Percentiles rank a stretch among this genome's conserved stretches.
Conservation (phyloP, 2,113 vertebrate genomes). For the Sorex araneus region DNA sequence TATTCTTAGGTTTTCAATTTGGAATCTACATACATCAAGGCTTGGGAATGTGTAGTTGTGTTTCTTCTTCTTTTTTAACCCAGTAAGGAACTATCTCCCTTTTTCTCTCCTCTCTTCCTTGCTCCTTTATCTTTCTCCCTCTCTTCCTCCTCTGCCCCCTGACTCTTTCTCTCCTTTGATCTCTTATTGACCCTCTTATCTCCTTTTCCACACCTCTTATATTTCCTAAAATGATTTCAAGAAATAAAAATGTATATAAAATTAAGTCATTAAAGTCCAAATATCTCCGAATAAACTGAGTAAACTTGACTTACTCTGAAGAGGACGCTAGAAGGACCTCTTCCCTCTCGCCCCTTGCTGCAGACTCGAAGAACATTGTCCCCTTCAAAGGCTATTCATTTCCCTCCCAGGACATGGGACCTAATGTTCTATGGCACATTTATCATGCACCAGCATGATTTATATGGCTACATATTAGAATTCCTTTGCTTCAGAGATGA, state of each 20-base stretch:
- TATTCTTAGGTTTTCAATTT: too few relatives aligned
- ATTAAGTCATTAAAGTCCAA: not conserved
- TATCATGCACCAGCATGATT: slow-evolving; percentile 74
- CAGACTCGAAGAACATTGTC: slow-evolving; percentile 13
- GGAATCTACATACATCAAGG: too few relatives aligned
- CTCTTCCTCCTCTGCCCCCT: too few relatives aligned
- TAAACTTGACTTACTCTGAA: not conserved
- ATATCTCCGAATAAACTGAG: not conserved
- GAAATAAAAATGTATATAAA: not conserved
- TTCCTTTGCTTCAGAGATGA: slow-evolving; percentile 48
- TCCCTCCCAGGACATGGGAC: slow-evolving; percentile 59
- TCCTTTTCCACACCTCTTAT: not conserved
- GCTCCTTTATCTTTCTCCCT: too few relatives aligned
- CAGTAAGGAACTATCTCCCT: too few relatives aligned
- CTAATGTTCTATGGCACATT: slow-evolving; percentile 75
- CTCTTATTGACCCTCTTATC: not conserved
- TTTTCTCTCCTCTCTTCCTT: too few relatives aligned
- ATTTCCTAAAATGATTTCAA: too few relatives aligned
- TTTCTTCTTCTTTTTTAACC: too few relatives aligned
- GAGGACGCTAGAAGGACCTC: not conserved
- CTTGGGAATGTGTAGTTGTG: too few relatives aligned
- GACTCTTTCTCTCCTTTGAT: not conserved
- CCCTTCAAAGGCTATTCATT: slow-evolving; percentile 70
- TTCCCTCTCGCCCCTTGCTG: not conserved
- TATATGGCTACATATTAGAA: slow-evolving; percentile 63